phyloP scores from a whole-genome alignment of 2,113 vertebrate genomes.

The Brachionichthys hirsutus region DNA sequence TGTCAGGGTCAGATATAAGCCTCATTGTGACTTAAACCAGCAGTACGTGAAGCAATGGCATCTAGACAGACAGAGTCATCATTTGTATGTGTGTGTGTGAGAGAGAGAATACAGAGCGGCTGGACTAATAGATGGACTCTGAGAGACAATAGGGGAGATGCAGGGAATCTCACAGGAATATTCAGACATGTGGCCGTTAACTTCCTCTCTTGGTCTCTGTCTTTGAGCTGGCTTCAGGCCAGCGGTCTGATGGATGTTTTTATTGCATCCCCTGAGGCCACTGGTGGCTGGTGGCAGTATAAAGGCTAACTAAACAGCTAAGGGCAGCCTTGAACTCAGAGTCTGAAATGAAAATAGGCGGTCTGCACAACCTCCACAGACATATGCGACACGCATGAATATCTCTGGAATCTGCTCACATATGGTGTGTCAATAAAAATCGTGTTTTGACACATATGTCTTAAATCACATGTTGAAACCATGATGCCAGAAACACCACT shows the following conservation, averaged over 20 bases:
- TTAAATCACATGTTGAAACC: conserved; percentile 48
- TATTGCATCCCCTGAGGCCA: conserved; percentile 44
- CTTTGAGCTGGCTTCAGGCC: conserved; percentile 36
- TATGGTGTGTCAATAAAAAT: conserved; percentile 39
- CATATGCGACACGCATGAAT: conserved; percentile 14
- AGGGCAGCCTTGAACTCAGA: conserved; percentile 40
- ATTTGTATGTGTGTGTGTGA: conserved; percentile 17
- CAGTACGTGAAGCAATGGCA: conserved; percentile 37
- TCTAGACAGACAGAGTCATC: conserved; percentile 23
- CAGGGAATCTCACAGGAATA: conserved; percentile 40
- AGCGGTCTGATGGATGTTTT: conserved; percentile 58
- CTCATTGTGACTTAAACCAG: conserved; percentile 60
- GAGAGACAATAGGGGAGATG: conserved; percentile 42
- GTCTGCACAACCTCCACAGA: conserved; percentile 29
- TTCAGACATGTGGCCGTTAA: conserved; percentile 59
- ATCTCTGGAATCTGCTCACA: conserved; percentile 47
- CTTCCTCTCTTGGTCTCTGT: conserved; percentile 21
- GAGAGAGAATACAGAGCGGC: conserved; percentile 24
- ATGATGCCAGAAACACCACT: conserved; percentile 45
- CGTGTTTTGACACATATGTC: conserved; percentile 54
- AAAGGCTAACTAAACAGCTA: conserved; percentile 48
- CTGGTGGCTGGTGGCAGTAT: conserved; percentile 48
- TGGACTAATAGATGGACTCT: conserved; percentile 18
- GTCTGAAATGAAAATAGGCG: conserved; percentile 27
- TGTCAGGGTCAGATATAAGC: conserved; percentile 51